Evolutionary conservation across 2,888 invertebrate genomes (phyloP).

Genomic region (Caprella mutica): DNA sequence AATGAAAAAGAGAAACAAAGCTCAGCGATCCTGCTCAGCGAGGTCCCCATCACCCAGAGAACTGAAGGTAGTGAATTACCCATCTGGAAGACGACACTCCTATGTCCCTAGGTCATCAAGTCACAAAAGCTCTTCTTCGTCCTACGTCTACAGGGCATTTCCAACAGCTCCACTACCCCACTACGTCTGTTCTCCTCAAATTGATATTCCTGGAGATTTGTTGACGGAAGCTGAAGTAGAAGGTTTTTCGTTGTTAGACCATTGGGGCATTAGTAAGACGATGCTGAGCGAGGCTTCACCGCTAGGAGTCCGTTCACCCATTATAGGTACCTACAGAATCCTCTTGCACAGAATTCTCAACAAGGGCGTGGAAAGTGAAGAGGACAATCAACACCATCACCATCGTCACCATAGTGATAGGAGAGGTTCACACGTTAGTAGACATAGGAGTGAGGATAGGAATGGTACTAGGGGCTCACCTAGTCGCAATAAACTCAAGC

Average conservation of each 20-base stretch:
- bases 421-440: no score
- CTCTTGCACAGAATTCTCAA: constrained; percentile 46
- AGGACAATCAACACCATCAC: no score
- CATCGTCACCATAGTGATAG: no score
- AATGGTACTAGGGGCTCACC: no score
- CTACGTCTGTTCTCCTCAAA: constrained; percentile 5
- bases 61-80: no score
- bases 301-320: constrained; percentile 52
- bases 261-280: constrained; percentile 50
- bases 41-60: constrained; percentile 7
- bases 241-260: constrained; percentile 46
- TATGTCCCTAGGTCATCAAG: neutral
- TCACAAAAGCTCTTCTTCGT: neutral
- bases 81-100: neutral
- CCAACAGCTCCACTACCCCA: constrained; percentile 1
- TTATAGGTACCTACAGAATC: constrained; percentile 60
- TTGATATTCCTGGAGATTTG: neutral
- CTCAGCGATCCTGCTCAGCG: constrained; percentile 1
- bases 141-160: neutral
- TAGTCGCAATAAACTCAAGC: constrained; percentile 3
- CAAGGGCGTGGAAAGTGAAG: constrained; percentile 3
- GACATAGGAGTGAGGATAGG: no score
- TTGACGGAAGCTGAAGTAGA: constrained; percentile 43
- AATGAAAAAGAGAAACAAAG: constrained; percentile 2
- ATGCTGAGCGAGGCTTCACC: constrained; percentile 48